Conservation (phyloP, 2,797 vertebrate species). For the Limosa lapponica region DNA sequence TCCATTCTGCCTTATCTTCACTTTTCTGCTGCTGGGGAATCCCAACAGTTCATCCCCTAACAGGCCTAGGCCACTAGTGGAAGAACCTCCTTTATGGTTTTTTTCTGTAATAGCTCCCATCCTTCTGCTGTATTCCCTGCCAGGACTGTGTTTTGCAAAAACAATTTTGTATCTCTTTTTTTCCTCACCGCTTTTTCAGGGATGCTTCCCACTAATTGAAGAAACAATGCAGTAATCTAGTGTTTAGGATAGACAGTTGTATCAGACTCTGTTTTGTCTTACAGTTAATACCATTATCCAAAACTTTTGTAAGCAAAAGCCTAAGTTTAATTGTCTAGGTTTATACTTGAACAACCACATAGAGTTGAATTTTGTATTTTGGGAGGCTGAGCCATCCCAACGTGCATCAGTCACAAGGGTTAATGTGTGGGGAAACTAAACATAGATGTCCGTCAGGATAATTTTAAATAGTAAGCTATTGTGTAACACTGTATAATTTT, state of each 20-base stretch:
- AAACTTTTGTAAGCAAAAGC: not conserved
- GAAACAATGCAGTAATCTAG: not conserved
- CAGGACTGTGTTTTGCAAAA: not conserved
- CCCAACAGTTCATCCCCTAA: not conserved
- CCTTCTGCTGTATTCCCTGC: not conserved
- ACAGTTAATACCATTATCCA: not conserved
- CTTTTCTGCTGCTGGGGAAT: not conserved
- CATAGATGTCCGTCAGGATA: not conserved
- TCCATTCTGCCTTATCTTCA: not conserved
- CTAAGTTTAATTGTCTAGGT: not conserved
- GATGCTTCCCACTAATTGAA: not conserved
- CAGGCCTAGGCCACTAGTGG: not conserved
- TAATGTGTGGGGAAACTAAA: not conserved
- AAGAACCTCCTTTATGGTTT: not conserved
- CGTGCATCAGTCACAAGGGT: not conserved
- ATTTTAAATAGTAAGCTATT: not conserved
- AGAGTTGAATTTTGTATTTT: not conserved
- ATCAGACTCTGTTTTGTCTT: not conserved
- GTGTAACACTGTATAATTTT: not conserved
- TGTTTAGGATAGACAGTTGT: not conserved
- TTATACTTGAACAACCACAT: not conserved
- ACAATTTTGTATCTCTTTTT: not conserved
- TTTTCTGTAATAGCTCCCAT: not conserved
- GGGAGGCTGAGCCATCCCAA: not conserved
- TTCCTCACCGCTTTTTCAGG: not conserved